Base-by-base conservation (phyloP, 2,797 vertebrate species). In the Arctocebus calabarensis region DNA sequence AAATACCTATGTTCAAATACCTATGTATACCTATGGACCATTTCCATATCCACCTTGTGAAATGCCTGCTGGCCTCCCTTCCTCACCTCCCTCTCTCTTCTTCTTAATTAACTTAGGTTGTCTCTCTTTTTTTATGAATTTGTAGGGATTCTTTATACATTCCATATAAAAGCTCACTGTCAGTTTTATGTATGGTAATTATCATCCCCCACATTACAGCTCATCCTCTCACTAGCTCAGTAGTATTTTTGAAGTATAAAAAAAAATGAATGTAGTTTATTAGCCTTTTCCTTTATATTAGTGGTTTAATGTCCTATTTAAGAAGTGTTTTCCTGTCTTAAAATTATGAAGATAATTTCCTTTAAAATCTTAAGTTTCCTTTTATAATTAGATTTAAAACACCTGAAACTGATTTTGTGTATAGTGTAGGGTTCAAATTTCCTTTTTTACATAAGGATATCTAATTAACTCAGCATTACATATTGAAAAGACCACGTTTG, bases 331-430 rank as follows among this genome's bases (percentile, higher is more conserved):
- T 75, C 20, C 34, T 45, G 22, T n/a, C 32, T 87, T 17, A 81
- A 95, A 93, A 77, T 66, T 59, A 82, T 13, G 20, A 45, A 77
- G 64, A 32, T 73, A 68, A 84, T 90, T 74, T 89, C 43, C 37
- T 84, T 87, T 66, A 77, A 34, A 94, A 84, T 9, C 0, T 79
- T 73, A 64, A 68, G n/a, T 92, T 92, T 78, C 8, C 61, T 73
- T 73, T 79, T 17, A 45, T 45, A 95, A 84, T 85, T 94, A 88
- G 57, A 95, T 90, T 88, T 82, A 62, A 85, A 82, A 3, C 34
- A 77, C 57, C 89, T 90, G 59, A 40, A 88, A 70, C 34, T 92
- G 32, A 90, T 62, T 82, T 92, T 68, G 52, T 84, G 5, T 75
- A 10, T 45, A 9, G 29, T 19, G 1, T 61, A 91, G 25, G 34